Evolutionary conservation across 2,113 vertebrate species (phyloP), one percentile per base, ranked within the genome.

Genomic region (Lepus europaeus): DNA sequence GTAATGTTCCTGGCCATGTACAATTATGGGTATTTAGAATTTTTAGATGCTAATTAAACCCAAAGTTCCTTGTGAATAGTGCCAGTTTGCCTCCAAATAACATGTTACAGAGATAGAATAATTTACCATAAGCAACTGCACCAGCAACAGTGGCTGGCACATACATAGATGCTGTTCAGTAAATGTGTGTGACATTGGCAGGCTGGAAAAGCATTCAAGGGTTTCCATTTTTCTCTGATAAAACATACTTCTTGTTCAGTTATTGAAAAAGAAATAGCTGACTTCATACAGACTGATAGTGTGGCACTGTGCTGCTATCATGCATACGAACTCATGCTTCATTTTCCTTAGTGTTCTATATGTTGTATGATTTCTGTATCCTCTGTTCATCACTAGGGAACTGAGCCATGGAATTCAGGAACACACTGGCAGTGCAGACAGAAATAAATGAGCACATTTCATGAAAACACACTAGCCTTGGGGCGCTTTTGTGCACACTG

Each of bases 1-100:
- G 61, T 93, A 92, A 66, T 97, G 86, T 96, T 94, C 86, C 90
- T 88, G 88, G 68, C 93, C 85, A 81, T 89, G 72, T 93, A 92
- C 73, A 95, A 96, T 97, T 96, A 95, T 0, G 96, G 83, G 87
- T 81, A 70, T 93, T 96, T 95, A 95, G 84, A 87, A 87, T 76
- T 88, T 93, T 96, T 92, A 96, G 94, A 95, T 94, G 92, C 92
- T 92, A 90, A 96, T 97, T 87, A 96, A 96, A 73, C 90, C 81
- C 77, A 59, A 85, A 96, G 82, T 94, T 97, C 88, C 77, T 92
- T 83, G 78, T 91, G 82, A 92, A 92, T 85, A 74, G 85, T 88
- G 94, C 81, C 90, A 95, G 4, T 96, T 91, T 95, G 59, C 81
- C 85, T 97, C 88, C 81, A 96, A 93, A 97, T 97, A 94, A 86